These are phyloP conservation scores for Muntiacus muntjak DNA, from an alignment of 2,113 vertebrate species.

Conservation along the genomic window DNA sequence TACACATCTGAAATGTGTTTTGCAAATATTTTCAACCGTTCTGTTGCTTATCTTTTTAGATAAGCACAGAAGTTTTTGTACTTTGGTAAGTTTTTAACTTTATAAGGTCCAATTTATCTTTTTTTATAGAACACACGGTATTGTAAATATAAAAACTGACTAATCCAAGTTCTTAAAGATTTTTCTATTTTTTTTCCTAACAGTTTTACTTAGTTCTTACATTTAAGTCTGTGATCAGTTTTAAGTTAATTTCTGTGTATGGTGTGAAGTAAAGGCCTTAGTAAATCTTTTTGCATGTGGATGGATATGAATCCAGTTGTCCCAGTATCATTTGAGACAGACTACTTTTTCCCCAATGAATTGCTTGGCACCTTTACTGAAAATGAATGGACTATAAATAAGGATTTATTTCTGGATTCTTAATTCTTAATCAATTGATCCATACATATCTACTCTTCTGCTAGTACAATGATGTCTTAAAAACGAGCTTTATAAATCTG, in stretches of 20 bases:
- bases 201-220: neutral
- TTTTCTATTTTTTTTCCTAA: neutral
- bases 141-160: neutral
- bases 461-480: neutral
- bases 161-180: neutral
- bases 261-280: neutral
- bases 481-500: neutral
- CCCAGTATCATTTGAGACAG: neutral
- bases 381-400: neutral
- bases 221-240: neutral
- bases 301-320: neutral
- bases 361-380: neutral
- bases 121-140: neutral
- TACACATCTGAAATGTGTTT: neutral
- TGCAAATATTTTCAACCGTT: neutral
- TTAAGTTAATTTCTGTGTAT: neutral
- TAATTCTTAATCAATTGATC: neutral
- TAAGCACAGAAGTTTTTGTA: neutral
- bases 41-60: neutral
- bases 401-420: neutral
- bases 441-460: neutral
- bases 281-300: neutral
- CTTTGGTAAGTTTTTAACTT: neutral
- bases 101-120: neutral
- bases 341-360: neutral